Percentiles rank a stretch among this genome's conserved stretches.
Evolutionary conservation across 2,797 vertebrate genomes (phyloP).

Genomic region (Erpetoichthys calabaricus): DNA sequence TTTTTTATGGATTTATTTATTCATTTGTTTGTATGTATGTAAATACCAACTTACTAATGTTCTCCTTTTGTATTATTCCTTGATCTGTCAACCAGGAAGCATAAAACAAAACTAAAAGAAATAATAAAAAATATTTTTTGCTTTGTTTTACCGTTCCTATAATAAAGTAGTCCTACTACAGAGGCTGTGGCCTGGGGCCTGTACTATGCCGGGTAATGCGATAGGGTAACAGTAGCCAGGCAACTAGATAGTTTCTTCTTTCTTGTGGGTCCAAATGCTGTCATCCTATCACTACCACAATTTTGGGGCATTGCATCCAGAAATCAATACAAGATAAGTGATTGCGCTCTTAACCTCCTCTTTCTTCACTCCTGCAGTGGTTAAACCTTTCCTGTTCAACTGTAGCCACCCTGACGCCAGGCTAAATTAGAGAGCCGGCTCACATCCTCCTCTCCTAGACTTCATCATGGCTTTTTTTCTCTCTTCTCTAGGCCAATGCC

Average conservation of each 20-base stretch:
- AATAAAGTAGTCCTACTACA: too few species aligned
- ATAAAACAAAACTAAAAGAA: too few species aligned
- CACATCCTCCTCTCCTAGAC: slow-evolving; percentile 7
- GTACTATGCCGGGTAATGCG: slow-evolving; percentile 30
- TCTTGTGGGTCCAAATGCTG: slow-evolving; percentile 31
- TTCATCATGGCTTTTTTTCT: slow-evolving; percentile 25
- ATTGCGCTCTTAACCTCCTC: slow-evolving; percentile 46
- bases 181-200: too few species aligned
- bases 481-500: slow-evolving; percentile 45
- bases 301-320: slow-evolving; percentile 53
- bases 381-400: slow-evolving; percentile 38
- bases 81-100: too few species aligned
- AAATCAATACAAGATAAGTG: slow-evolving; percentile 62
- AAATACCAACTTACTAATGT: too few species aligned
- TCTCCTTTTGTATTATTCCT: too few species aligned
- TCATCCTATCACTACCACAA: slow-evolving; percentile 43
- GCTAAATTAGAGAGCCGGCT: slow-evolving; percentile 33
- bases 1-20: too few species aligned
- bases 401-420: slow-evolving; percentile 63
- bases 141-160: too few species aligned
- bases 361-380: slow-evolving; percentile 32
- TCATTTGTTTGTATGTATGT: too few species aligned
- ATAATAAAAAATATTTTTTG: too few species aligned
- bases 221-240: slow-evolving; percentile 34
- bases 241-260: slow-evolving; percentile 32